Evolutionary conservation across 1,140 invertebrate genomes (phyloP), one percentile per base, ranked within the genome.

Genomic region (Drosophila varians): DNA sequence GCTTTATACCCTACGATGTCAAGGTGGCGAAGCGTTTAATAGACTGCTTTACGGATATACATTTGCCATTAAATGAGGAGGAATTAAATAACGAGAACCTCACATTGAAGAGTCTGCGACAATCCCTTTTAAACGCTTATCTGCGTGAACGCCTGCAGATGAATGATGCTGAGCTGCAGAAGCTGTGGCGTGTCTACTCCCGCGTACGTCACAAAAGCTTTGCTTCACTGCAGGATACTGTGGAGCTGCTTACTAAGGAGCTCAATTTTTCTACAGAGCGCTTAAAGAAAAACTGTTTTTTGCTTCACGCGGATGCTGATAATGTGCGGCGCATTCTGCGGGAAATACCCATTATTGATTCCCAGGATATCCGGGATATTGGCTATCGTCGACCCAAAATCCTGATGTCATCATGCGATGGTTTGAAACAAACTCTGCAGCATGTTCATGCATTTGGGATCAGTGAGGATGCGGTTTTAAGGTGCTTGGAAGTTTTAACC

Each of bases 181-280:
- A 92, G 68, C 77, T 93, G 51, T 92, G 92, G 76, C 91, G 86
- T 40, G 92, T 92, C 38, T 93, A 93, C 70, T 61, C 91, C 14
- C 91, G 92, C 0, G 57, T 93, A 1, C 92, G 91, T 21, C 93
- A 93, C 54, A 92, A 92, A 70, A 93, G 93, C 19, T 92, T 93
- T 76, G 79, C 69, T 21, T 92, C 92, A 12, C 92, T 94, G 4
- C 90, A 91, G 51, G 89, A 93, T 77, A 84, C 92, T 4, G 57
- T 93, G 9, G 64, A 92, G 14, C 74, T 93, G 43, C 84, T 93
- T 1, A 77, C 86, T 26, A 90, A 91, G 38, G 89, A 92, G 4
- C 80, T 94, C 0, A 91, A 92, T 55, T 92, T 94, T 66, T 69
- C 92, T 26, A 55, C 58, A 7, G 90, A 92, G 2, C 90, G 86